A percentile compares a stretch with the other conserved stretches of the same genome.
phyloP scores from a whole-genome alignment of 2,113 vertebrate genomes.

The Sciurus niger region DNA sequence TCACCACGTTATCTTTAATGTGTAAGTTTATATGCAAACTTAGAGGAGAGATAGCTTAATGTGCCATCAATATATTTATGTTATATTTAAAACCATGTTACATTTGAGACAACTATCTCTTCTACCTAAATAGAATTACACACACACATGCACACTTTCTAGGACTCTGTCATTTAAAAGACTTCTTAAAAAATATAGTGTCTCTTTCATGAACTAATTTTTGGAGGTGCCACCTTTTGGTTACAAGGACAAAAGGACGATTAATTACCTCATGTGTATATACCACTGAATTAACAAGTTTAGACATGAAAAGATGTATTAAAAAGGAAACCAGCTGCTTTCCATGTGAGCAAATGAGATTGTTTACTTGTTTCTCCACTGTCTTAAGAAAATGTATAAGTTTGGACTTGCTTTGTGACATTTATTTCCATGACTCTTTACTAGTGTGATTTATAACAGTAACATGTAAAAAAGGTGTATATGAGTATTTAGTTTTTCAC shows the following conservation, averaged over 20 bases:
- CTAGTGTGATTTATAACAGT: slow-evolving; percentile 69
- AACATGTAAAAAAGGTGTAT: slow-evolving; percentile 66
- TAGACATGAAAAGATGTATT: slow-evolving; percentile 75
- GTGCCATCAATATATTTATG: slow-evolving; percentile 47
- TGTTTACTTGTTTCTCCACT: slow-evolving; percentile 65
- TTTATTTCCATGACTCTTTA: slow-evolving; percentile 66
- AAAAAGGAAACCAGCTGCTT: slow-evolving; percentile 36
- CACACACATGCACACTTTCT: neutral
- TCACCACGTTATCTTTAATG: slow-evolving; percentile 52
- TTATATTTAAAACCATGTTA: slow-evolving; percentile 70
- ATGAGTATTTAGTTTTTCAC: slow-evolving; percentile 76
- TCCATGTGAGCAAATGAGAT: slow-evolving; percentile 29
- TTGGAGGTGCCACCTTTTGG: slow-evolving; percentile 77
- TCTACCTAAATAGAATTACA: slow-evolving; percentile 54
- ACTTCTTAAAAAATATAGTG: slow-evolving; percentile 57
- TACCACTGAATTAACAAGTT: slow-evolving; percentile 82
- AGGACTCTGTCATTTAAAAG: slow-evolving; percentile 66
- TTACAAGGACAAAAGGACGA: slow-evolving; percentile 85
- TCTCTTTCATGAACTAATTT: slow-evolving; percentile 69
- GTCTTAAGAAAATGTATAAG: slow-evolving; percentile 67
- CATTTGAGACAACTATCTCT: slow-evolving; percentile 76
- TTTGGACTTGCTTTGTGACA: slow-evolving; percentile 77
- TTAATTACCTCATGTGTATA: slow-evolving; percentile 83
- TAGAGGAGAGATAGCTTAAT: slow-evolving; percentile 64
- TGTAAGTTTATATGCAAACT: slow-evolving; percentile 66